Evolutionary conservation across 2,113 vertebrate species (phyloP).

Genomic region (Uria lomvia): DNA sequence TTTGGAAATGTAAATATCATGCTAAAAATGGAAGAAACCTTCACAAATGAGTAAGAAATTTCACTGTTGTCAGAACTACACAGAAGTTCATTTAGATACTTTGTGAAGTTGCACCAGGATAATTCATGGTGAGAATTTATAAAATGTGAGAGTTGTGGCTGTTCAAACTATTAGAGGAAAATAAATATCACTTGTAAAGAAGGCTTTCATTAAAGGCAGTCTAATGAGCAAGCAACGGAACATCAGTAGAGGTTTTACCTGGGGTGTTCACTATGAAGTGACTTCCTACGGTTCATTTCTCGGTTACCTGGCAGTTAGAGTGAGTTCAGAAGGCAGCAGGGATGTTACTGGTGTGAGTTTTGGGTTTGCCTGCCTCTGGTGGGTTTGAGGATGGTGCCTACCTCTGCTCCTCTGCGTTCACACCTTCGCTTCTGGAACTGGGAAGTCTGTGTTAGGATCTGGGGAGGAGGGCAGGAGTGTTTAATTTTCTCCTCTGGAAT

Average conservation of each 20-base stretch:
- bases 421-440: not conserved
- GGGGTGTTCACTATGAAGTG: fast-evolving
- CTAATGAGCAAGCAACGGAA: not conserved
- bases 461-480: not conserved
- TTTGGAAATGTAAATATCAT: not conserved
- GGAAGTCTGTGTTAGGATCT: not conserved
- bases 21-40: not conserved
- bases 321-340: not conserved
- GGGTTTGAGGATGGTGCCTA: not conserved
- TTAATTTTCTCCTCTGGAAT: not conserved
- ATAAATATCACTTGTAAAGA: not conserved
- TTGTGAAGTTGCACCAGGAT: not conserved
- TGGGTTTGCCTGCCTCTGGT: not conserved
- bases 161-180: not conserved
- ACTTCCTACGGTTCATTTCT: not conserved
- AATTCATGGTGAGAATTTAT: not conserved
- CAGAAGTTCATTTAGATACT: not conserved
- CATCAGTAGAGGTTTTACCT: not conserved
- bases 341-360: not conserved
- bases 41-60: not conserved
- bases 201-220: not conserved
- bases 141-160: not conserved
- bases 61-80: not conserved
- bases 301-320: not conserved
- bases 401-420: not conserved